A percentile compares a stretch with the other conserved stretches of the same genome.
Conservation (phyloP, 2,113 vertebrate species). For the Cololabis saira region DNA sequence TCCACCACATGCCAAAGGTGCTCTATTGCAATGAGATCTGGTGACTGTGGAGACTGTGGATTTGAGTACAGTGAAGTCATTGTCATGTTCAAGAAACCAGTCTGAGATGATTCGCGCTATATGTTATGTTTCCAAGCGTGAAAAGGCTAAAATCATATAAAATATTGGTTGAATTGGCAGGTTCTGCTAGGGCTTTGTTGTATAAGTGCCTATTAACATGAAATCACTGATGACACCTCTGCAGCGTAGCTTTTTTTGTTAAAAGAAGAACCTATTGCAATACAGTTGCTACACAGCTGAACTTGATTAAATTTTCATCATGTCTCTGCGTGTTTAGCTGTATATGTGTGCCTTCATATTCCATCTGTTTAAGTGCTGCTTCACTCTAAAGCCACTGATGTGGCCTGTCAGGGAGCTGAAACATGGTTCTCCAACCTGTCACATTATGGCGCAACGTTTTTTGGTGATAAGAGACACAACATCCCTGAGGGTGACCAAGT, state of each 20-base stretch:
- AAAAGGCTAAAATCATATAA: neutral
- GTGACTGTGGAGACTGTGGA: too few species aligned
- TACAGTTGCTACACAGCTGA: too few species aligned
- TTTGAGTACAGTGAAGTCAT: too few species aligned
- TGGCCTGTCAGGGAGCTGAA: conserved; percentile 44
- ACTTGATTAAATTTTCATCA: neutral
- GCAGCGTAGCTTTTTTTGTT: too few species aligned
- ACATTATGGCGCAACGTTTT: conserved; percentile 35
- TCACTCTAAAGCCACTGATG: conserved; percentile 33
- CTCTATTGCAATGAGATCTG: too few species aligned
- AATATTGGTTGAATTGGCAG: neutral
- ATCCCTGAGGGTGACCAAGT: conserved; percentile 29
- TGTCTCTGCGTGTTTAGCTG: conserved; percentile 4
- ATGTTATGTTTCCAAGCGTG: too few species aligned
- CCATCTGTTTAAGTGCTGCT: conserved; percentile 33
- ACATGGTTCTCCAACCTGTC: conserved; percentile 48
- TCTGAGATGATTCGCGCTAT: too few species aligned
- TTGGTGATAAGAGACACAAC: conserved; percentile 58
- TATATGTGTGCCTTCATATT: conserved; percentile 29
- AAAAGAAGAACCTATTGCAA: too few species aligned
- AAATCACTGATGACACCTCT: neutral
- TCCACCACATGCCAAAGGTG: too few species aligned
- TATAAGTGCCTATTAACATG: neutral
- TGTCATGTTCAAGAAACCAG: too few species aligned
- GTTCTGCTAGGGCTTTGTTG: neutral